Conservation (phyloP, 23 tunicate genomes). For the Trididemnum nubilum region DNA sequence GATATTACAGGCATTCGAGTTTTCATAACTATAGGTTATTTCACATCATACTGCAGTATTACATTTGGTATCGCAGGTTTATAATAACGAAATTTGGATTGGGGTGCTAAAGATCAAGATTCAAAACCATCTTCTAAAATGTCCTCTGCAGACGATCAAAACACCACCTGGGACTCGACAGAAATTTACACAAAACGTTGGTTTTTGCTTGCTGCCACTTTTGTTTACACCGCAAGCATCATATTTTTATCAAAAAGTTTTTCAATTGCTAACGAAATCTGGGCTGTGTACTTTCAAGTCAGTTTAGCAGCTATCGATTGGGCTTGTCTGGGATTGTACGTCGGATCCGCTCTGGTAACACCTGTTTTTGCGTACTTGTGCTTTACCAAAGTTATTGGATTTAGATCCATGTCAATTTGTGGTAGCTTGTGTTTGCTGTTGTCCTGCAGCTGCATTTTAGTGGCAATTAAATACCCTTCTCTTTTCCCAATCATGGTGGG, state of each 20-base stretch:
- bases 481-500: background rate
- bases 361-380: background rate
- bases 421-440: background rate
- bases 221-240: background rate
- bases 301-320: background rate
- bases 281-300: background rate
- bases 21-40: too few species aligned
- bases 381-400: background rate
- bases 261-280: background rate
- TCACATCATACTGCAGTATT: too few species aligned
- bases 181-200: too few species aligned
- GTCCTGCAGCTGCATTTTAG: background rate
- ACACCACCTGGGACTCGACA: too few species aligned
- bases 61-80: too few species aligned
- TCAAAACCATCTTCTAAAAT: too few species aligned
- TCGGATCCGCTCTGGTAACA: background rate
- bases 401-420: background rate
- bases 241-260: constrained; percentile 9
- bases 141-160: too few species aligned
- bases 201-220: constrained; percentile 2
- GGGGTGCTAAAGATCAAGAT: too few species aligned
- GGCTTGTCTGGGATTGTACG: background rate
- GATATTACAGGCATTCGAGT: too few species aligned
- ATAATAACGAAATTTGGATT: too few species aligned
- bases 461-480: background rate